These are phyloP conservation scores for Pherbina coryleti DNA, from an alignment of 2,888 invertebrate species.

Conservation along the genomic window DNA sequence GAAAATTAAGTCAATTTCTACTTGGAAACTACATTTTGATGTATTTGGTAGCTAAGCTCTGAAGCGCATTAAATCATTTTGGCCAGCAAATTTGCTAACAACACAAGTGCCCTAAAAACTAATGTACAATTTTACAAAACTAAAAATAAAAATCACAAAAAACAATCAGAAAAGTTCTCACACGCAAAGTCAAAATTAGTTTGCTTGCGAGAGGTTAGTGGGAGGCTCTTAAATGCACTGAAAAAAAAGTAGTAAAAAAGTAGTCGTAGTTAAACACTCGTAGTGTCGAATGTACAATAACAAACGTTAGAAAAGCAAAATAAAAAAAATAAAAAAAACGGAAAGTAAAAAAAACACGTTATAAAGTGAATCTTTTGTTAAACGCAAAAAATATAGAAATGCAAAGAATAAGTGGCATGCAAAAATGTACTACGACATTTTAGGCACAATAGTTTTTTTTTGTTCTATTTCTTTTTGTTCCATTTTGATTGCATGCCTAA, in stretches of 20 bases:
- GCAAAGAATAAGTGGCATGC: not conserved
- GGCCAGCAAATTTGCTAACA: not conserved
- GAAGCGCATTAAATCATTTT: not conserved
- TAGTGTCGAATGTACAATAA: not conserved
- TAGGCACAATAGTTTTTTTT: conserved; percentile 3
- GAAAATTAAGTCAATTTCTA: no score
- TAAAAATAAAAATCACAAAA: not conserved
- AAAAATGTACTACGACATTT: not conserved
- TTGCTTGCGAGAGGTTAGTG: not conserved
- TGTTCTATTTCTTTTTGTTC: not conserved
- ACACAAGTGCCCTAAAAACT: not conserved
- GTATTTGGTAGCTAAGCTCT: no score
- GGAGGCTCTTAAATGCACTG: not conserved
- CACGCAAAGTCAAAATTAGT: conserved; percentile 33
- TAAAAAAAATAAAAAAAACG: not conserved
- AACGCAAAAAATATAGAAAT: not conserved
- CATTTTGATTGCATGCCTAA: conserved; percentile 1
- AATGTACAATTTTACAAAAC: not conserved
- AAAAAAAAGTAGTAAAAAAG: not conserved
- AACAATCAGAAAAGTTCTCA: not conserved
- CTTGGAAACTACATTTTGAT: no score
- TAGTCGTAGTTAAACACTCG: not conserved
- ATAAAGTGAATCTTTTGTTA: not conserved
- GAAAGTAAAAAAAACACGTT: not conserved
- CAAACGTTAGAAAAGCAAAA: not conserved